Percentiles rank a stretch among this genome's conserved stretches.
Conservation (phyloP, 2,797 vertebrate genomes). For the Nothura maculosa region DNA sequence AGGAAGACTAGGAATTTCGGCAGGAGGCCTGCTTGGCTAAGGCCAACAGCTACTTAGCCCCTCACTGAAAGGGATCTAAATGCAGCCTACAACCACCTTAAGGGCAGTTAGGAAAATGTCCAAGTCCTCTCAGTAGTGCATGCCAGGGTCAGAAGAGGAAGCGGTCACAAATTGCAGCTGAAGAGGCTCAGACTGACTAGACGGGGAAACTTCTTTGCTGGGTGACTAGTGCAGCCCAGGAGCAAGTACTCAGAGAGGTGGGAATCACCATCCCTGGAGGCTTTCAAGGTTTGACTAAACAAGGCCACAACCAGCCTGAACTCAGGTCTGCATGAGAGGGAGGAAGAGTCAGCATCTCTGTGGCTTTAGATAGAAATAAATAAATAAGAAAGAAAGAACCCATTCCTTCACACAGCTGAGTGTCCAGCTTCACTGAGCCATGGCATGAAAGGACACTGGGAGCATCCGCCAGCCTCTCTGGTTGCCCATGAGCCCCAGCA, state of each 20-base stretch:
- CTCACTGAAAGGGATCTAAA: background rate
- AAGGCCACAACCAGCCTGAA: background rate
- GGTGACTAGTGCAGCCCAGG: background rate
- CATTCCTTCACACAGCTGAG: background rate
- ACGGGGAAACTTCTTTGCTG: background rate
- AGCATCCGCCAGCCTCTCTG: background rate
- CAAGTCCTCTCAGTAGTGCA: background rate
- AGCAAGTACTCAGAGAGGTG: background rate
- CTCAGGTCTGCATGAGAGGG: background rate
- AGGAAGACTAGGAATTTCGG: background rate
- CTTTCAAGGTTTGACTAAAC: background rate
- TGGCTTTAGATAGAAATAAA: background rate
- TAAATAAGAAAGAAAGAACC: background rate
- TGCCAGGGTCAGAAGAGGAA: background rate
- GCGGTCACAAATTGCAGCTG: background rate
- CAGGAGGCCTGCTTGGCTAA: background rate
- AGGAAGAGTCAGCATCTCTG: background rate
- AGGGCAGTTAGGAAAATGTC: background rate
- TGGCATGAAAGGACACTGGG: background rate
- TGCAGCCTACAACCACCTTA: background rate
- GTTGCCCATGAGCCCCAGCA: background rate
- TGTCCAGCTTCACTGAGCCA: background rate
- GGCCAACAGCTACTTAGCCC: background rate
- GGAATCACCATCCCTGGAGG: background rate
- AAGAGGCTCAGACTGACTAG: background rate